phyloP scores from a whole-genome alignment of 2,113 vertebrate genomes.

The Micromys minutus region DNA sequence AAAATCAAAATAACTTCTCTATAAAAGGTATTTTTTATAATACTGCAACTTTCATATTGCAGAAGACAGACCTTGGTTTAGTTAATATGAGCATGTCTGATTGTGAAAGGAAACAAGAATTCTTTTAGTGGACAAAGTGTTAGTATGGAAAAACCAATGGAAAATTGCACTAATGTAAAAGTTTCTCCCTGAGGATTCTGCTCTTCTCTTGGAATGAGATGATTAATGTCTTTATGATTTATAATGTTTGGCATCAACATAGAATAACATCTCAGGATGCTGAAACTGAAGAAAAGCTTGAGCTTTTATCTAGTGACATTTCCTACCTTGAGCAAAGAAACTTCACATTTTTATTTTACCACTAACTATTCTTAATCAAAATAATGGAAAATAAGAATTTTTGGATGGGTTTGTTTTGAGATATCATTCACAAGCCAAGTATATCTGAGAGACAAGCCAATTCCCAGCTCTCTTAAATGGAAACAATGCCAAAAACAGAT shows the following conservation, averaged over 20 bases:
- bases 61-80: not conserved
- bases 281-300: conserved; percentile 28
- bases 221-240: conserved; percentile 68
- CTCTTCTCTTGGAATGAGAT: conserved; percentile 53
- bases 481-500: conserved; percentile 31
- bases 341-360: not conserved
- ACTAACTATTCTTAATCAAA: not conserved
- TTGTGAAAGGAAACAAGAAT: not conserved
- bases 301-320: conserved; percentile 26
- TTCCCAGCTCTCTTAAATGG: not conserved
- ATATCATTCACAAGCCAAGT: not conserved
- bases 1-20: not conserved
- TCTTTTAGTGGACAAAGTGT: conserved; percentile 30
- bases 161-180: conserved; percentile 50
- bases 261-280: conserved; percentile 16
- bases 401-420: not conserved
- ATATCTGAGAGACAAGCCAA: not conserved
- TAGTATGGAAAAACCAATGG: conserved; percentile 21
- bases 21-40: not conserved
- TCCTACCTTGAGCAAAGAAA: conserved; percentile 5
- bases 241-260: conserved; percentile 45
- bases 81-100: not conserved
- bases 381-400: conserved; percentile 47
- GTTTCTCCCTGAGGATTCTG: conserved; percentile 36
- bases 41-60: not conserved